These are phyloP conservation scores for Protobothrops flavoviridis DNA, from an alignment of 2,113 vertebrate species.

Conservation along the genomic window DNA sequence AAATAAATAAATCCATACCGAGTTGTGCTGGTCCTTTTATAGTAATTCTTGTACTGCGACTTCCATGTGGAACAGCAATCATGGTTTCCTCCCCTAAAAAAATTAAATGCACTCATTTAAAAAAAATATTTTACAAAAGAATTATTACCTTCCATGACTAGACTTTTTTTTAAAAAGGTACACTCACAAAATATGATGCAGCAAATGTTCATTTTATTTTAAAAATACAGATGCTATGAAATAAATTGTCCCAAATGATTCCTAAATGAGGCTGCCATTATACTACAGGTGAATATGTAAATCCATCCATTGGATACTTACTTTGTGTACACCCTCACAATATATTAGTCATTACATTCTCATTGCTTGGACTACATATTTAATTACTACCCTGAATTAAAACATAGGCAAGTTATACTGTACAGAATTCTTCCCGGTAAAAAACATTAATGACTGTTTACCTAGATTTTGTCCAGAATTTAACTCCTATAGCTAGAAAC, in stretches of 20 bases:
- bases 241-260: neutral
- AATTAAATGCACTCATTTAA: conserved; percentile 54
- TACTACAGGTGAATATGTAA: conserved; percentile 21
- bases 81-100: conserved; percentile 82
- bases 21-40: conserved; percentile 85
- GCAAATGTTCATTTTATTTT: conserved; percentile 52
- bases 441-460: conserved; percentile 55
- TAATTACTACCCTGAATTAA: conserved; percentile 45
- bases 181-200: conserved; percentile 21
- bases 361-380: conserved; percentile 44
- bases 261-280: conserved; percentile 1
- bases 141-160: conserved; percentile 36
- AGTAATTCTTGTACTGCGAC: conserved; percentile 83
- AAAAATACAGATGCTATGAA: conserved; percentile 33
- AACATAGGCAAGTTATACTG: conserved; percentile 44
- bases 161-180: conserved; percentile 14
- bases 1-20: conserved; percentile 67
- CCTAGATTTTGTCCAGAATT: conserved; percentile 58
- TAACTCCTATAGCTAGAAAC: conserved; percentile 71
- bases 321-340: conserved; percentile 35
- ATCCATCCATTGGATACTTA: conserved; percentile 42
- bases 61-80: conserved; percentile 88
- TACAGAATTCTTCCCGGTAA: conserved; percentile 32
- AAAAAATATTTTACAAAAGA: conserved; percentile 45
- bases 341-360: conserved; percentile 34